Base-by-base conservation (phyloP, 2,888 invertebrate species). In the Syrphus vitripennis region DNA sequence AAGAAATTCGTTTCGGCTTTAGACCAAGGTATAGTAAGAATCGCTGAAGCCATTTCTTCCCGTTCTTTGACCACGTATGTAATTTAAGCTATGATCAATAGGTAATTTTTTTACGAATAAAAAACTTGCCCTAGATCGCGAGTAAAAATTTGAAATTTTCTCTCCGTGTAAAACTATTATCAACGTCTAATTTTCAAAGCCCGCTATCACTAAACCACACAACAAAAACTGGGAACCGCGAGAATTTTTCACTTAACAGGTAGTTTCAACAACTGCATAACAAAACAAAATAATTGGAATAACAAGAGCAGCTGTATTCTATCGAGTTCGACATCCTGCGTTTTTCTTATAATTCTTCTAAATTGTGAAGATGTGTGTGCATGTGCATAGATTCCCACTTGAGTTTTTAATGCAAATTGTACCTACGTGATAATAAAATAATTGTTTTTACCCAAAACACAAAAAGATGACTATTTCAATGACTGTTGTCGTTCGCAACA, bases 331-430 rank as follows among this genome's bases (percentile, higher is more conserved):
- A 40, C 29, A 53, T 29, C 16, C 55, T 29, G 37, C 3, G 1
- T 69, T 50, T 4, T 16, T n/a, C 7, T 14, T 24, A 24, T n/a
- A n/a, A n/a, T 50, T 50, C 3, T 10, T 55, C 2, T 29, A n/a
- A 1, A n/a, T 29, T 7, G 9, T 4, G 0, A n/a, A n/a, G n/a
- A n/a, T 14, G 16, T 55, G n/a, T 16, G n/a, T 29, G 29, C 16
- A 9, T 10, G 29, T 29, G 16, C 9, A 6, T 50, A 12, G 24
- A 26, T 63, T 67, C 57, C 59, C 70, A 24, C 59, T 70, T 65
- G 48, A 19, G 19, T 67, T 69, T 70, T 57, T 69, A 83, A 83
- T 83, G 83, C 83, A 83, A 83, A 78, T 83, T 78, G n/a, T n/a
- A 74, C 48, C n/a, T n/a, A 29, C 53, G 45, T 78, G 74, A 63